Percentiles rank a stretch among this genome's conserved stretches.
Evolutionary conservation across 2,888 invertebrate species (phyloP).

Genomic region (Lutraria lutraria): DNA sequence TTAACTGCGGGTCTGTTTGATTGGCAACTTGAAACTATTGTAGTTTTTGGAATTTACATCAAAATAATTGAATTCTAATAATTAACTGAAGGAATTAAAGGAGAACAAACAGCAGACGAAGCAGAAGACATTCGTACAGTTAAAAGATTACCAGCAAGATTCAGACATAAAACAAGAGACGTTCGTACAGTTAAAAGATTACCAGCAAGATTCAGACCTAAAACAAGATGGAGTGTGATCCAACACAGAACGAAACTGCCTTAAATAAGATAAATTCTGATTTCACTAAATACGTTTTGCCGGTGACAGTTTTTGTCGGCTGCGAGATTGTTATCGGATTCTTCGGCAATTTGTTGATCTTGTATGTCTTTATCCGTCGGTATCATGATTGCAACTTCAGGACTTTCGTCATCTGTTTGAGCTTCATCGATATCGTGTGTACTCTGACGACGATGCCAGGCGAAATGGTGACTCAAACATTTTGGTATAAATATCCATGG

Average conservation of each 20-base stretch:
- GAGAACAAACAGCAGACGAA: no score
- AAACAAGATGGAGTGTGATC: conserved; percentile 7
- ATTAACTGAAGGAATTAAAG: no score
- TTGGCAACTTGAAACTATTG: no score
- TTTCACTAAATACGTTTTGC: conserved; percentile 23
- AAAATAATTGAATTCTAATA: not conserved
- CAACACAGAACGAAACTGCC: not conserved
- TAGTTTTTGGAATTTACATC: not conserved
- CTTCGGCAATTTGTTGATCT: conserved; percentile 45
- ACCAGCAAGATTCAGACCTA: not conserved
- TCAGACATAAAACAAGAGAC: no score
- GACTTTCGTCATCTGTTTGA: conserved; percentile 53
- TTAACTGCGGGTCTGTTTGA: no score
- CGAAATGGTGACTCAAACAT: conserved; percentile 50
- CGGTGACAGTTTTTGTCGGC: conserved; percentile 43
- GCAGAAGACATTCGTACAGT: not conserved
- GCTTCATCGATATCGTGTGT: conserved; percentile 42
- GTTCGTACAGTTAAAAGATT: not conserved
- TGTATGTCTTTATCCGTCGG: conserved; percentile 41
- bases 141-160: not conserved
- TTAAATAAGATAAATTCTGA: conserved; percentile 24
- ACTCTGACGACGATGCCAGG: conserved; percentile 53
- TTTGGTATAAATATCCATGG: conserved; percentile 44
- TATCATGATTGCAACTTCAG: conserved; percentile 53
- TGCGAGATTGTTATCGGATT: conserved; percentile 36